Base-by-base conservation (phyloP, 2,888 invertebrate genomes). In the Epinotia ramella region DNA sequence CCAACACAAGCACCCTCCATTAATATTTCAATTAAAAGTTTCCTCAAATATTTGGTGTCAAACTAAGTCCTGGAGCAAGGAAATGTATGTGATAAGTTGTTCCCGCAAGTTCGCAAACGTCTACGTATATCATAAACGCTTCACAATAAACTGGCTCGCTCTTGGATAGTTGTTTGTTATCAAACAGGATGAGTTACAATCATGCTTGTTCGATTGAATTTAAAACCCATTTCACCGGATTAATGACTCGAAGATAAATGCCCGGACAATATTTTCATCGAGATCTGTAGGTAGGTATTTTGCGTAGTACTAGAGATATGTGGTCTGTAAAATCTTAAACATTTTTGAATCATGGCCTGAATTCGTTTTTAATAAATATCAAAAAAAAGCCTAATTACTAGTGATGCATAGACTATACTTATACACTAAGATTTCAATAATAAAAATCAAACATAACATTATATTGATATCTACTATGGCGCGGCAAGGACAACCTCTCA, bases 11-110 rank as follows among this genome's bases (percentile, higher is more conserved):
- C 71, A 57, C 66, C 80, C 82, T 79, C 71, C 72, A 76, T 80
- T 79, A 84, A 82, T 81, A 82, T 84, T 85, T 82, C 82, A 85
- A 85, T 87, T 88, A 84, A 86, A 87, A 88, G 79, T 87, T 86
- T 81, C 70, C 76, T 77, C 81, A 79, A 83, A 83, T 78, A 81
- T 81, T 84, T 82, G 82, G 82, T 84, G 81, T 82, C 81, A 84
- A 85, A 85, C 83, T 84, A 80, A 72, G 76, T 66, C 66, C 80
- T 80, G 75, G 81, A 83, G 80, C 79, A 81, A 75, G 78, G 76
- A 81, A 81, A 82, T 81, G 79, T 80, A 76, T 80, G 79, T 79
- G 81, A 81, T 79, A 82, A 84, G 81, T 83, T 81, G 74, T 73
- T 78, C 77, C 79, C 79, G 71, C 78, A 80, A 85, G 78, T 84